Conservation (phyloP, 2,113 vertebrate species). For the Noturus placidus region DNA sequence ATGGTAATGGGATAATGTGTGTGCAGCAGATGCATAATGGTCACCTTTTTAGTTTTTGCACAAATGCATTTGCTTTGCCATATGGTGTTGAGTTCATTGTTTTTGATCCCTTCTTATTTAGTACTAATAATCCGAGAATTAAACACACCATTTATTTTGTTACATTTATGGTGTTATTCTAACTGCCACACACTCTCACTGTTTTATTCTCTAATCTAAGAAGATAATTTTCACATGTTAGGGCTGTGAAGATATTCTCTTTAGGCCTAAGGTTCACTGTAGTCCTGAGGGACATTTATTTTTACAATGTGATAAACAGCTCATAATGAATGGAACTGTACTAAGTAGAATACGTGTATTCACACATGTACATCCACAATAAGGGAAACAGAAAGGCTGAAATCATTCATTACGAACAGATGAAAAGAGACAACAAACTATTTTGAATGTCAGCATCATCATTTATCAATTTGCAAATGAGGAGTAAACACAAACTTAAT, state of each 20-base stretch:
- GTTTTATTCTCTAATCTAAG: not conserved
- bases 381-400: not conserved
- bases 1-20: slow-evolving; percentile 33
- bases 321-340: not conserved
- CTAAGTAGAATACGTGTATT: not conserved
- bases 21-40: slow-evolving; percentile 33
- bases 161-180: not conserved
- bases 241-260: not conserved
- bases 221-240: not conserved
- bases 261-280: not conserved
- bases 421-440: not conserved
- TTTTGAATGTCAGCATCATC: not conserved
- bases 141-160: not conserved
- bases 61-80: slow-evolving; percentile 19
- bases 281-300: not conserved
- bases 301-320: not conserved
- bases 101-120: slow-evolving; percentile 19
- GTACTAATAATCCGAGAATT: not conserved
- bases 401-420: not conserved
- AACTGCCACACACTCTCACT: not conserved
- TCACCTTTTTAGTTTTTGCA: slow-evolving; percentile 28
- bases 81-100: slow-evolving; percentile 18
- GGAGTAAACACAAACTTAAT: no score
- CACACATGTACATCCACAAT: not conserved
- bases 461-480: not conserved